Conservation (phyloP, 2,888 invertebrate genomes). For the Dolichomitus sp. region DNA sequence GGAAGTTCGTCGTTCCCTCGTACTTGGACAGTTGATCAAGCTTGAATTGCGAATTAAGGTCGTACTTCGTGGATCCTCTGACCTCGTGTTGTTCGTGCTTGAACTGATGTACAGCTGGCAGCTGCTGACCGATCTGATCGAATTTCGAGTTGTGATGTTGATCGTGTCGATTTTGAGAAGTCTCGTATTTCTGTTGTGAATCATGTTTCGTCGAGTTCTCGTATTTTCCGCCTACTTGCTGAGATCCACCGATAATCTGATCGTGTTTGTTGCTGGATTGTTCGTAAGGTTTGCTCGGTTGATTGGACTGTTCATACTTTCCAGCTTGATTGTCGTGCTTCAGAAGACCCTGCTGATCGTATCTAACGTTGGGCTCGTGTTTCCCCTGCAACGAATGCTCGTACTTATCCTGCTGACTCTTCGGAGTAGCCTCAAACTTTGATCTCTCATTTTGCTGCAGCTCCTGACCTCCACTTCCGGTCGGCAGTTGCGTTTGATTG, state of each 20-base stretch:
- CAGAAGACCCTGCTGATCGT: slow-evolving; percentile 73
- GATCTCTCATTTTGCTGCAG: slow-evolving; percentile 71
- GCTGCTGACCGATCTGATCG: slow-evolving; percentile 60
- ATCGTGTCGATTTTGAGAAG: slow-evolving; percentile 68
- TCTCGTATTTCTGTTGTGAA: slow-evolving; percentile 70
- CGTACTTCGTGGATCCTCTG: slow-evolving; percentile 73
- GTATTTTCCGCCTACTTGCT: slow-evolving; percentile 69
- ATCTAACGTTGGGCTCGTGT: slow-evolving; percentile 75
- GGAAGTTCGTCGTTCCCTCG: slow-evolving; percentile 69
- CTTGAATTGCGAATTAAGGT: slow-evolving; percentile 71
- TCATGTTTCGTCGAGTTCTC: slow-evolving; percentile 76
- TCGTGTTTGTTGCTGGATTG: slow-evolving; percentile 74
- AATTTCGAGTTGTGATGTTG: slow-evolving; percentile 69
- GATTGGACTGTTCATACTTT: slow-evolving; percentile 71
- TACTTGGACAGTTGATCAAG: slow-evolving; percentile 71
- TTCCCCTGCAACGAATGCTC: slow-evolving; percentile 72
- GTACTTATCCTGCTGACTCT: slow-evolving; percentile 76
- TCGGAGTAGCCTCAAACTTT: slow-evolving; percentile 74
- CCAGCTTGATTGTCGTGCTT: slow-evolving; percentile 76
- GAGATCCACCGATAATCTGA: slow-evolving; percentile 61
- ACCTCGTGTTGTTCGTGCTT: slow-evolving; percentile 76
- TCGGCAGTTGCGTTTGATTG: slow-evolving; percentile 73
- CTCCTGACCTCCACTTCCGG: slow-evolving; percentile 62
- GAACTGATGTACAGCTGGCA: slow-evolving; percentile 71
- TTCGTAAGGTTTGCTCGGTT: slow-evolving; percentile 74